phyloP scores from a whole-genome alignment of 2,113 vertebrate species.

The Phasianus colchicus region DNA sequence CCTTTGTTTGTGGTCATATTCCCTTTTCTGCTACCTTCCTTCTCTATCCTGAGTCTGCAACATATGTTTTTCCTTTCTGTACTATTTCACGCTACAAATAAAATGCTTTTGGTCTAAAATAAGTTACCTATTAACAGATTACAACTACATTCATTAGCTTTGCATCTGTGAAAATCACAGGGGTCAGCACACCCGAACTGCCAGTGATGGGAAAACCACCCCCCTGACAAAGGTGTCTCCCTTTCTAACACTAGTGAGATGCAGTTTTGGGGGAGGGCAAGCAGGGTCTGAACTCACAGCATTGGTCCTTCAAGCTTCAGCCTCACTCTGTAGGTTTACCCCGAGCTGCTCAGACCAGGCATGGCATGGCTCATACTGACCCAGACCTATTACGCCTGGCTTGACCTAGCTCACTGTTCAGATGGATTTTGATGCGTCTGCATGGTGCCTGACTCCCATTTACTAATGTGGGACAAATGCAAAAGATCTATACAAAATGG shows the following conservation, averaged over 20 bases:
- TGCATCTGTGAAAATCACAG: constrained; percentile 71
- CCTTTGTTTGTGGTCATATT: background rate
- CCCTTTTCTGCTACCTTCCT: background rate
- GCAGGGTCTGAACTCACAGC: background rate
- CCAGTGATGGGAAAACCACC: constrained; percentile 60
- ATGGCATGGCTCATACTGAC: background rate
- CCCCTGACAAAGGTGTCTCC: constrained; percentile 8
- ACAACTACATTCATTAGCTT: constrained; percentile 60
- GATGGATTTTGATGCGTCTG: constrained; percentile 3
- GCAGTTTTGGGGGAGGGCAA: background rate
- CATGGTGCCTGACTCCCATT: background rate
- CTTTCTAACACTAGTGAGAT: background rate
- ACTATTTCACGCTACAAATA: constrained; percentile 15
- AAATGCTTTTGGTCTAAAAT: constrained; percentile 46
- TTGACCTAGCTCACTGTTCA: constrained; percentile 36
- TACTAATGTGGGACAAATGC: constrained; percentile 24
- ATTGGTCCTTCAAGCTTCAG: background rate
- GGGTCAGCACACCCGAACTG: constrained; percentile 42
- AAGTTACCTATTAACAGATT: constrained; percentile 73
- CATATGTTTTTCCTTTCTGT: background rate
- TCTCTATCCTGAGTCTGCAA: background rate
- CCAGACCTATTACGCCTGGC: constrained; percentile 49
- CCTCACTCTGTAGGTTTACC: background rate
- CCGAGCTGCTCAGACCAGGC: background rate
- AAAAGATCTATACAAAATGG: background rate